Conservation (phyloP, 1,140 invertebrate genomes). For the Choristoneura fumiferana region DNA sequence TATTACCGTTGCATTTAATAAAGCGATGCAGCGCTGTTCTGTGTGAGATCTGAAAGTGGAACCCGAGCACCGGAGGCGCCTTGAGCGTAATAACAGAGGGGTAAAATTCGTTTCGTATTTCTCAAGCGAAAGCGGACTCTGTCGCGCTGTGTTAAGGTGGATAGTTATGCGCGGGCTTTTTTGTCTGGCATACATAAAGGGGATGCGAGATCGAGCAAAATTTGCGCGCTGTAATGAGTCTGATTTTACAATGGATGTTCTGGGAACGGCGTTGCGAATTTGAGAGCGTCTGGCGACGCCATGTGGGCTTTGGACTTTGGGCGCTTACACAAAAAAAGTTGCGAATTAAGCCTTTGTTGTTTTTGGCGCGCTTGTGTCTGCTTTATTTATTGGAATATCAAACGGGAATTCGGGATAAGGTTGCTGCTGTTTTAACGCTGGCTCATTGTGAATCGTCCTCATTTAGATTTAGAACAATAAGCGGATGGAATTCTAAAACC, state of each 20-base stretch:
- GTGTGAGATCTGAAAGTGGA: constrained; percentile 31
- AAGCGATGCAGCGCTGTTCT: constrained; percentile 32
- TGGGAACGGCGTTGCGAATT: constrained; percentile 64
- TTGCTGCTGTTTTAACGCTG: no score
- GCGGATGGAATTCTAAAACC: no score
- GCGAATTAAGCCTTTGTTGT: constrained; percentile 1
- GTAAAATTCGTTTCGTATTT: constrained; percentile 44
- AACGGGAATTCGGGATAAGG: no score
- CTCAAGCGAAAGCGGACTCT: constrained; percentile 30
- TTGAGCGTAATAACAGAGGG: constrained; percentile 58
- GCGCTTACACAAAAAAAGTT: constrained; percentile 3
- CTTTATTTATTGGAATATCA: no score
- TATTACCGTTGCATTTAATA: neutral
- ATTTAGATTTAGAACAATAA: no score
- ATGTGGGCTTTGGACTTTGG: constrained; percentile 43
- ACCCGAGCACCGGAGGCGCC: constrained; percentile 37
- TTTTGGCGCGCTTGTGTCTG: neutral
- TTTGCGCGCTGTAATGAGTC: constrained; percentile 56
- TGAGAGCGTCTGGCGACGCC: constrained; percentile 45
- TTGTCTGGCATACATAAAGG: constrained; percentile 61
- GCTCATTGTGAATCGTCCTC: no score
- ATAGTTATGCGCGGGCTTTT: constrained; percentile 28
- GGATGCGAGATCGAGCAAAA: constrained; percentile 60
- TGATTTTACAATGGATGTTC: constrained; percentile 63
- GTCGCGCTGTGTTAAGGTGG: constrained; percentile 5